These are phyloP conservation scores for Eristalinus sepulchralis DNA, from an alignment of 2,888 invertebrate species.

Conservation along the genomic window DNA sequence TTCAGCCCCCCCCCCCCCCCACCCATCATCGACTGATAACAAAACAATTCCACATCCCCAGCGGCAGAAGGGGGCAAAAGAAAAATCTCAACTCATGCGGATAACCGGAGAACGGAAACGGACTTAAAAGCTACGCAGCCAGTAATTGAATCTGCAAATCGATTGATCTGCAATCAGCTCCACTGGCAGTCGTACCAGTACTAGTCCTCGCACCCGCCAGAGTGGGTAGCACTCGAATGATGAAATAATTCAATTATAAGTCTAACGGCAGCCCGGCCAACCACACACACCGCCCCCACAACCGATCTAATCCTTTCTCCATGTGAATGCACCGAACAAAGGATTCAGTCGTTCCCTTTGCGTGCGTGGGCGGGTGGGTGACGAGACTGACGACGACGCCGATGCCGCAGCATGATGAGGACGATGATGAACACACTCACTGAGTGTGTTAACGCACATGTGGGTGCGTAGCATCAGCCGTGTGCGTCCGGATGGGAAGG, in stretches of 20 bases:
- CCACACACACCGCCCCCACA: neutral
- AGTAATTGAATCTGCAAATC: slow-evolving; percentile 69
- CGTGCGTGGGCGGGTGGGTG: neutral
- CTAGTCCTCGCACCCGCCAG: neutral
- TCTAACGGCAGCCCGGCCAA: slow-evolving; percentile 60
- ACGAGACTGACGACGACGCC: neutral
- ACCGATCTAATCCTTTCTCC: slow-evolving; percentile 64
- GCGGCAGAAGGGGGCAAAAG: slow-evolving; percentile 1
- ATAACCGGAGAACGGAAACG: slow-evolving; percentile 54
- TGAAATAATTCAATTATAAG: slow-evolving; percentile 71
- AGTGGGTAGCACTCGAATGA: slow-evolving; percentile 55
- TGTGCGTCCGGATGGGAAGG: neutral
- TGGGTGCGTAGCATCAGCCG: slow-evolving; percentile 38
- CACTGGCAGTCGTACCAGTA: neutral
- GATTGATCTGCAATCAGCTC: slow-evolving; percentile 66
- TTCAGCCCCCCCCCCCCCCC: neutral
- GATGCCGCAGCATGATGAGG: neutral
- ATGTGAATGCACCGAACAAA: slow-evolving; percentile 60
- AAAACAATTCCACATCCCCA: slow-evolving; percentile 32
- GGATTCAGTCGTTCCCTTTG: slow-evolving; percentile 48
- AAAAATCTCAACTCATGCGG: slow-evolving; percentile 53
- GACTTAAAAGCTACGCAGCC: slow-evolving; percentile 62
- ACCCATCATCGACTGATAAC: slow-evolving; percentile 9
- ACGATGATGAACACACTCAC: slow-evolving; percentile 58
- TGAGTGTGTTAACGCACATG: slow-evolving; percentile 66